Evolutionary conservation across 2,113 vertebrate species (phyloP).

Genomic region (Sinocyclocheilus grahami): DNA sequence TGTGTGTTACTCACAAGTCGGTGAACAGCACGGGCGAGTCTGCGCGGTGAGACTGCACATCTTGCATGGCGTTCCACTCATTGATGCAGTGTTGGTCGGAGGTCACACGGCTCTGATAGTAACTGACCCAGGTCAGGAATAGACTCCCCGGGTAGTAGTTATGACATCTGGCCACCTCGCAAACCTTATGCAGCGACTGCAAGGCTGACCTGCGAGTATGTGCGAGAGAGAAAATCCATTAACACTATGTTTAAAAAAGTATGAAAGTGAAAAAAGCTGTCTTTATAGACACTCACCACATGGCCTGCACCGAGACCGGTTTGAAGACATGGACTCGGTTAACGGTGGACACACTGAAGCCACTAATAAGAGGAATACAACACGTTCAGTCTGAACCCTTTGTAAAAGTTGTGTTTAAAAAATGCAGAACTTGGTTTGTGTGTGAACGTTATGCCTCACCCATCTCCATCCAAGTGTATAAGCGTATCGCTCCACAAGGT

Average conservation of each 20-base stretch:
- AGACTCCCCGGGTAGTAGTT: slow-evolving; percentile 98
- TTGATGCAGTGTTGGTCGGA: slow-evolving; percentile 93
- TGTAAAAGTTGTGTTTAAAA: neutral
- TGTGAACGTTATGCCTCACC: slow-evolving; percentile 78
- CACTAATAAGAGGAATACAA: slow-evolving; percentile 67
- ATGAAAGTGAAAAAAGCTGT: slow-evolving; percentile 26
- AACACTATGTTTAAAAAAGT: neutral
- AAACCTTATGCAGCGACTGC: slow-evolving; percentile 96
- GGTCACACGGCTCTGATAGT: slow-evolving; percentile 94
- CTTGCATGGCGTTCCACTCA: slow-evolving; percentile 98
- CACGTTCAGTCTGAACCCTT: neutral
- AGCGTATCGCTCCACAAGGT: slow-evolving; percentile 97
- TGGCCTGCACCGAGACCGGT: slow-evolving; percentile 96
- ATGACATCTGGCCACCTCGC: slow-evolving; percentile 91
- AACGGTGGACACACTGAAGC: slow-evolving; percentile 95
- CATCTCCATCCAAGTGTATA: slow-evolving; percentile 98
- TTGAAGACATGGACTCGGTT: slow-evolving; percentile 97
- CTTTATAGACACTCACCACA: slow-evolving; percentile 85
- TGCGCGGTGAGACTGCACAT: slow-evolving; percentile 93
- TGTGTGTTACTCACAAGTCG: slow-evolving; percentile 84
- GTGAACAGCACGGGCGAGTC: slow-evolving; percentile 94
- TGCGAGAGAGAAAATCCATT: slow-evolving; percentile 49
- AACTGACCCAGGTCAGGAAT: slow-evolving; percentile 98
- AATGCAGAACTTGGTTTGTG: neutral
- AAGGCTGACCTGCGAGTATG: slow-evolving; percentile 85